Evolutionary conservation across 2,888 invertebrate genomes (phyloP), one percentile per base, ranked within the genome.

Genomic region (Anorthoa munda): DNA sequence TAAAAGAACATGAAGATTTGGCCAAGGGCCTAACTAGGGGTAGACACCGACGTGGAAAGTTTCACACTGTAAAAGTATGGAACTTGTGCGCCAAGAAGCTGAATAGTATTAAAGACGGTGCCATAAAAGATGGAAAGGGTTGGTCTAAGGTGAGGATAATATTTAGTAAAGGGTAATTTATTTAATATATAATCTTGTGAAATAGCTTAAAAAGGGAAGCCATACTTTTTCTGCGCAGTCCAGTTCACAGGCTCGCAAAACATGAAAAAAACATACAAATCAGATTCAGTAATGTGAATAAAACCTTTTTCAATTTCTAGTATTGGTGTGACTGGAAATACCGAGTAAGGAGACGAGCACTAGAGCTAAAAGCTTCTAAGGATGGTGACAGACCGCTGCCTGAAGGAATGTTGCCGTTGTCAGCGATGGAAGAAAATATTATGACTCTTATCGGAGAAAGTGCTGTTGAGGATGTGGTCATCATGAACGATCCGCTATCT

Each of bases 301-400:
- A 60, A 31, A 53, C 46, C 21, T 55, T 23, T 51, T 63, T 23
- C 26, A 55, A 53, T 21, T 88, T 89, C 26, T 81, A 94, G 94
- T 94, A 93, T 77, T 94, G 94, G 94, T 93, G 93, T 86, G 94
- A 94, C 66, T 93, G 93, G 93, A 94, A 94, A 77, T 94, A 94
- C 82, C 81, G 93, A n/a, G 92, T 93, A 0, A 89, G 91, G 23
- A 88, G 93, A 79, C 88, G 92, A 51, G 93, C 94, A 0, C 72
- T 94, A 13, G 93, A 94, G 79, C 77, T 94, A 9, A 92, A 89
- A 79, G 90, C 87, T 1, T 89, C 91, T 3, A 89, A 86, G 66
- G 90, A 92, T 2, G 81, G 72, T 50, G 89, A 91, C 67, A 86
- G 79, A 23, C 81, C 87, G 0, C 81, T 88, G 3, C 90, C 92